A percentile compares a stretch with the other conserved stretches of the same genome.
phyloP scores from a whole-genome alignment of 1,140 invertebrate genomes.

The Drosophila lacteicornis region DNA sequence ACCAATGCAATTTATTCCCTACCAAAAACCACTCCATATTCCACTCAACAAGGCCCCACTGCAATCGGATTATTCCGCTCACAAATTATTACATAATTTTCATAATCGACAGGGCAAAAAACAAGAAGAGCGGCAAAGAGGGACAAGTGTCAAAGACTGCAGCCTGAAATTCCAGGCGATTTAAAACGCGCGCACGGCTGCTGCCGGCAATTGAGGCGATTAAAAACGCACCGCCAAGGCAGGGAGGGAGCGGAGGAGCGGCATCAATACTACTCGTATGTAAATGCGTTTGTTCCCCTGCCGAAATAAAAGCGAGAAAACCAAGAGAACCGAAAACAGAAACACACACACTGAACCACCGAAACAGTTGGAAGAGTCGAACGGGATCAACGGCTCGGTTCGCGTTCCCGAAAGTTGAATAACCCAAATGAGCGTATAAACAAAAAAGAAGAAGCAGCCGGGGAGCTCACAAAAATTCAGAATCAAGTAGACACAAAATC shows the following conservation, averaged over 20 bases:
- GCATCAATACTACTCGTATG: constrained; percentile 57
- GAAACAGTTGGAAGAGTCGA: constrained; percentile 72
- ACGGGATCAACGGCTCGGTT: constrained; percentile 76
- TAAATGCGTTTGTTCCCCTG: constrained; percentile 77
- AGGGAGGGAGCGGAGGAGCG: background rate
- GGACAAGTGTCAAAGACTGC: constrained; percentile 51
- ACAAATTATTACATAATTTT: constrained; percentile 66
- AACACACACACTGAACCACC: constrained; percentile 32
- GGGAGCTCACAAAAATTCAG: constrained; percentile 14
- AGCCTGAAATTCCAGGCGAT: constrained; percentile 65
- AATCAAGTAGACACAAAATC: constrained; percentile 12
- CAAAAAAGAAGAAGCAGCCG: constrained; percentile 27
- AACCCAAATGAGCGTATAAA: constrained; percentile 81
- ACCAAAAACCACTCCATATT: constrained; percentile 8
- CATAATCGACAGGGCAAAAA: constrained; percentile 26
- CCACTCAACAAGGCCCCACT: constrained; percentile 15
- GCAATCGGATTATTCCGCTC: constrained; percentile 32
- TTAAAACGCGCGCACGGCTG: constrained; percentile 39
- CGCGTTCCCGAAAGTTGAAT: constrained; percentile 79
- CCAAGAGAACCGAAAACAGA: constrained; percentile 49
- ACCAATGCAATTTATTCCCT: constrained; percentile 1
- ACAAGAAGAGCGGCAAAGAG: background rate
- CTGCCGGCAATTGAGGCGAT: constrained; percentile 57
- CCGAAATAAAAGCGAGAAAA: constrained; percentile 51
- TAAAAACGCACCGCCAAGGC: constrained; percentile 30